Percentiles rank a stretch among this genome's conserved stretches.
Evolutionary conservation across 2,797 vertebrate species (phyloP).

Genomic region (Tarsius wallacei): DNA sequence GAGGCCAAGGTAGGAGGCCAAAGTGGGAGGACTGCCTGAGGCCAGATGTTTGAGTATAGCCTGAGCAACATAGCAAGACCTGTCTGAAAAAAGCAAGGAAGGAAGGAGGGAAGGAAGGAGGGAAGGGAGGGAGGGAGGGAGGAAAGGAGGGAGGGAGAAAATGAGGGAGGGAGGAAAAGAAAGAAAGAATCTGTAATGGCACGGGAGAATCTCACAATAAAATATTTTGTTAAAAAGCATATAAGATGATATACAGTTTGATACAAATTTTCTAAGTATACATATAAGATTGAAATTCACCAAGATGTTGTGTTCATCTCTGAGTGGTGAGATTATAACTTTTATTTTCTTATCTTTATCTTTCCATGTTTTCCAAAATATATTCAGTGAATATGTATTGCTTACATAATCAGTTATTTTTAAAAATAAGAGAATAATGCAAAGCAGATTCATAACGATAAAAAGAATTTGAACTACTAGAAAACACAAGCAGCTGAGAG

Average conservation of each 20-base stretch:
- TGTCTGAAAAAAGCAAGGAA: not conserved
- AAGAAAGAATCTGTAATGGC: not conserved
- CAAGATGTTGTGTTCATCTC: constrained; percentile 36
- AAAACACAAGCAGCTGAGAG: constrained; percentile 38
- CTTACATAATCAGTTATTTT: constrained; percentile 69
- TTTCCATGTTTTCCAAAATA: constrained; percentile 61
- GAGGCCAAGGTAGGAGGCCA: not conserved
- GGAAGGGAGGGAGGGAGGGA: no score
- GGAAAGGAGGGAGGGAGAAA: no score
- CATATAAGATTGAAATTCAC: not conserved
- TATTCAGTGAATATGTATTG: constrained; percentile 37
- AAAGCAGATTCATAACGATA: constrained; percentile 36
- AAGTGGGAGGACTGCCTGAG: not conserved
- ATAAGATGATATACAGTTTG: not conserved
- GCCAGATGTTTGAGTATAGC: not conserved
- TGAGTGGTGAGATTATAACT: constrained; percentile 37
- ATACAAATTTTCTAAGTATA: constrained; percentile 46
- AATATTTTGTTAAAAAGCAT: constrained; percentile 32
- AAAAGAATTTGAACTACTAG: constrained; percentile 25
- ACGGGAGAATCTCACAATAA: constrained; percentile 10
- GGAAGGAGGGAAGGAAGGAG: no score
- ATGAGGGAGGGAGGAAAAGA: not conserved
- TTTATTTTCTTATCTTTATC: constrained; percentile 53
- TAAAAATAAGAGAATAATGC: constrained; percentile 71
- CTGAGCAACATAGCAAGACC: not conserved